A percentile compares a stretch with the other conserved stretches of the same genome.
Conservation (phyloP, 2,888 invertebrate genomes). For the Eilema depressum region DNA sequence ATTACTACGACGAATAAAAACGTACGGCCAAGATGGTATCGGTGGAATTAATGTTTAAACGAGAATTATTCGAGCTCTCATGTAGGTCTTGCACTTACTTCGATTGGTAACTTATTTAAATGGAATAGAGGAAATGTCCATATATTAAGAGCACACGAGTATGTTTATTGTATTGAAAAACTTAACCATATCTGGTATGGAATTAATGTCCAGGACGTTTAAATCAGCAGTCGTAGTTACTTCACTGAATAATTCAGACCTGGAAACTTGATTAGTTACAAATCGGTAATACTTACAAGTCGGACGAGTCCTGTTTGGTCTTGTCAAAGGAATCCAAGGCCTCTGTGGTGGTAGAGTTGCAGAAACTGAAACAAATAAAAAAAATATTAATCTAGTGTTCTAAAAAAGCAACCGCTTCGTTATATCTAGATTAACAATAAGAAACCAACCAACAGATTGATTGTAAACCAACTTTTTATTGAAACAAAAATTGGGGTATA, state of each 20-base stretch:
- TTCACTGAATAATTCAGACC: background rate
- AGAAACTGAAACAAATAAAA: slow-evolving; percentile 91
- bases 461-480: slow-evolving; percentile 6
- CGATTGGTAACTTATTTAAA: slow-evolving; percentile 30
- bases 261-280: background rate
- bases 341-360: slow-evolving; percentile 96
- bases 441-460: background rate
- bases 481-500: slow-evolving; percentile 23
- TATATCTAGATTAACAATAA: background rate
- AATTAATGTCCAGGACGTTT: background rate
- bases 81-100: slow-evolving; percentile 42
- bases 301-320: slow-evolving; percentile 95
- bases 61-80: slow-evolving; percentile 39
- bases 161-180: background rate
- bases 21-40: slow-evolving; percentile 54
- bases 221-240: background rate
- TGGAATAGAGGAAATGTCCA: background rate
- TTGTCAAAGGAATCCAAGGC: slow-evolving; percentile 97
- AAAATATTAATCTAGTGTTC: slow-evolving; percentile 25
- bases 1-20: slow-evolving; percentile 54
- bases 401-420: background rate
- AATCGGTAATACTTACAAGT: slow-evolving; percentile 91
- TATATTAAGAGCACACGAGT: background rate
- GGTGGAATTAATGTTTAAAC: slow-evolving; percentile 55
- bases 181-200: background rate